A percentile compares a stretch with the other conserved stretches of the same genome.
Evolutionary conservation across 2,113 vertebrate species (phyloP).

Genomic region (Zosterops borbonicus): DNA sequence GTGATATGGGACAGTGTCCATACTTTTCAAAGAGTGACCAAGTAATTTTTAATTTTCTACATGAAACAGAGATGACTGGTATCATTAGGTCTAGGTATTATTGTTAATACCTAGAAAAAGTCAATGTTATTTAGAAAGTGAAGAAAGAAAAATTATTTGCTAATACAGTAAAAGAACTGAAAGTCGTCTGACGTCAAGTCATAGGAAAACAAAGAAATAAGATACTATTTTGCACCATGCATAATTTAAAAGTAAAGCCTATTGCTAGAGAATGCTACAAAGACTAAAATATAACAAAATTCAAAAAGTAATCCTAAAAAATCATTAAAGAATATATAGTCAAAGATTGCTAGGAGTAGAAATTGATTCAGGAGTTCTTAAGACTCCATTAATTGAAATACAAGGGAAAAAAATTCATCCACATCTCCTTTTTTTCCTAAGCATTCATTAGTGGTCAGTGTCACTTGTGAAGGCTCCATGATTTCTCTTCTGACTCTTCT

Average conservation of each 20-base stretch:
- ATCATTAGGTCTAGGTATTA: not conserved
- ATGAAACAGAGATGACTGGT: not conserved
- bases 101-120: not conserved
- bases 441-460: not conserved
- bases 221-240: not conserved
- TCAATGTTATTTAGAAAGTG: not conserved
- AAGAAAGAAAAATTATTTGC: not conserved
- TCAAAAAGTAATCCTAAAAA: not conserved
- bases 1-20: not conserved
- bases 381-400: not conserved
- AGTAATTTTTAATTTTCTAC: not conserved
- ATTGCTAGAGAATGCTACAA: not conserved
- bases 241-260: not conserved
- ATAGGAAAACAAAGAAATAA: not conserved
- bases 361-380: not conserved
- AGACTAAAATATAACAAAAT: not conserved
- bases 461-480: not conserved
- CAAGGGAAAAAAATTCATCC: not conserved
- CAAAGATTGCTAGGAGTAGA: not conserved
- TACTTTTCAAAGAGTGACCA: not conserved
- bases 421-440: not conserved
- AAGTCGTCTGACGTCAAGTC: not conserved
- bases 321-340: not conserved
- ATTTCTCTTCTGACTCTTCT: not conserved
- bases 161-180: not conserved